Conservation (phyloP, 2,797 vertebrate species). For the Phrynocephalus forsythii region DNA sequence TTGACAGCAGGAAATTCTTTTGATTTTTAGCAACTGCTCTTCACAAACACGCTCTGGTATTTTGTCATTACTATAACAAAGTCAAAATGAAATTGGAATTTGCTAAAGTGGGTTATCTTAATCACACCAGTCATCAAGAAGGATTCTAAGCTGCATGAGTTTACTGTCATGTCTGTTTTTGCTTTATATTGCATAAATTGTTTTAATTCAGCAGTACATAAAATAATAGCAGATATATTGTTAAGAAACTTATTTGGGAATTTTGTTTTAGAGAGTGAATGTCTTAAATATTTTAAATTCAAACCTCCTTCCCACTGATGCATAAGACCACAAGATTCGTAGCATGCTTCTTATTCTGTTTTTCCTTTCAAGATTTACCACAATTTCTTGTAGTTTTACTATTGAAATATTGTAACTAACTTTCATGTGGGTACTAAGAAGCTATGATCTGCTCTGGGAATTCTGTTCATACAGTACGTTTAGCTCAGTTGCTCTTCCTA, state of each 20-base stretch:
- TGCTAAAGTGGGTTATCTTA: background rate
- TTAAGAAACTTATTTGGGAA: background rate
- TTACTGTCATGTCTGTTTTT: background rate
- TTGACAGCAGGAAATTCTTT: background rate
- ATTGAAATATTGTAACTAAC: slow-evolving; percentile 17
- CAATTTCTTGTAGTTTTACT: background rate
- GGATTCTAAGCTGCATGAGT: background rate
- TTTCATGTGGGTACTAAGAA: background rate
- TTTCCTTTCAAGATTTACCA: background rate
- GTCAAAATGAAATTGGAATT: background rate
- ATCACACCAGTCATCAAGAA: background rate
- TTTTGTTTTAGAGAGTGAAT: background rate
- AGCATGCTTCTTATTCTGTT: background rate
- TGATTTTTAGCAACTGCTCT: background rate
- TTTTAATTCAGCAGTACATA: background rate
- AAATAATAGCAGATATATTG: background rate
- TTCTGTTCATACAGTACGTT: background rate
- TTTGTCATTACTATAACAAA: background rate
- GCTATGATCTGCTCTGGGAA: background rate
- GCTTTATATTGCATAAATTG: background rate
- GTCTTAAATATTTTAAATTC: background rate
- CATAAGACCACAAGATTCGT: background rate
- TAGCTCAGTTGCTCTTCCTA: too few species aligned
- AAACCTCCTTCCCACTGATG: background rate
- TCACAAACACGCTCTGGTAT: background rate